A percentile compares a stretch with the other conserved stretches of the same genome.
These are phyloP conservation scores for Ormyrus rosae DNA, from an alignment of 2,888 invertebrate genomes.

Conservation along the genomic window DNA sequence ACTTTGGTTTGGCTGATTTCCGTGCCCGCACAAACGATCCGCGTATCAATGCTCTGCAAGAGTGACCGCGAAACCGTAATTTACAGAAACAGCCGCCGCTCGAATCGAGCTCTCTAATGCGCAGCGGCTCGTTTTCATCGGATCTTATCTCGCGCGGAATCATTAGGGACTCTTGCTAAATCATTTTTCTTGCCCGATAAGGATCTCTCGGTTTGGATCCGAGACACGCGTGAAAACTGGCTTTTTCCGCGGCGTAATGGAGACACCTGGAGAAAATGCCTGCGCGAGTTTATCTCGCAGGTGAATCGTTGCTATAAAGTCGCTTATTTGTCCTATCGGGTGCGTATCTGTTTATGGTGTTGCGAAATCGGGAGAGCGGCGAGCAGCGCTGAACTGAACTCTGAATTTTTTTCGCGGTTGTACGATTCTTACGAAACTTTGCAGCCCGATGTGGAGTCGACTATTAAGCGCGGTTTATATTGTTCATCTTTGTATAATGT, in stretches of 20 bases:
- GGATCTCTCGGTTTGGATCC: constrained; percentile 16
- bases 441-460: constrained; percentile 15
- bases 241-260: not conserved
- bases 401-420: constrained; percentile 36
- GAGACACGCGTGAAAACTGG: constrained; percentile 32
- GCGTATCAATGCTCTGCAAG: constrained; percentile 13
- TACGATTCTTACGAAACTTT: constrained; percentile 46
- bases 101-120: constrained; percentile 1
- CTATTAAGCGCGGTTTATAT: constrained; percentile 40
- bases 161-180: constrained; percentile 34
- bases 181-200: constrained; percentile 44
- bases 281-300: constrained; percentile 27
- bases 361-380: constrained; percentile 38
- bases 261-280: not conserved
- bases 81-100: constrained; percentile 19
- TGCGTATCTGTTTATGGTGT: constrained; percentile 42
- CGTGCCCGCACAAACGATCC: not conserved
- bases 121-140: not conserved
- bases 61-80: constrained; percentile 47
- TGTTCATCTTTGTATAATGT: constrained; percentile 49
- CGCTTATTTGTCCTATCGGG: constrained; percentile 49
- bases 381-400: constrained; percentile 19
- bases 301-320: constrained; percentile 49
- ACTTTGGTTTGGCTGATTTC: too few species aligned
- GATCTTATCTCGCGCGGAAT: constrained; percentile 24